Conservation (phyloP, 2,797 vertebrate genomes). For the Cuniculus paca region DNA sequence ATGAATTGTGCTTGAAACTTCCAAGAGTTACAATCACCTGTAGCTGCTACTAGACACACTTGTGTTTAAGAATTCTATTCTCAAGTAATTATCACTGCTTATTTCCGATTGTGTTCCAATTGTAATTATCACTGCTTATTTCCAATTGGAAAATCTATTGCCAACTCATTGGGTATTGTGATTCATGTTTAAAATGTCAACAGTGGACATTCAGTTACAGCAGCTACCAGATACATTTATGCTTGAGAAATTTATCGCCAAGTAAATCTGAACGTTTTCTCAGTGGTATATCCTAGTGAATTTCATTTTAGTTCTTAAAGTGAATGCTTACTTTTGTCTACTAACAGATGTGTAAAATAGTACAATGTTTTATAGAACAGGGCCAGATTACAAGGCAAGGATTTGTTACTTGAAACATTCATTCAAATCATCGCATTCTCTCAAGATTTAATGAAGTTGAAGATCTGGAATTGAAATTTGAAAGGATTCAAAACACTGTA, state of each 20-base stretch:
- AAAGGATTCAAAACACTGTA: constrained; percentile 18
- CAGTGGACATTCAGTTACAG: not conserved
- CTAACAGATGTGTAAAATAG: constrained; percentile 18
- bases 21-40: not conserved
- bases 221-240: not conserved
- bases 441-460: not conserved
- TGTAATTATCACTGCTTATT: constrained; percentile 2
- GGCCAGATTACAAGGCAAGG: not conserved
- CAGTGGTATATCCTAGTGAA: constrained; percentile 28
- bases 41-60: not conserved
- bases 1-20: constrained; percentile 42
- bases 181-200: constrained; percentile 53
- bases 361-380: not conserved
- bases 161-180: not conserved
- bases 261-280: not conserved
- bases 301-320: constrained; percentile 50
- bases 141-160: not conserved
- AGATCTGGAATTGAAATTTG: not conserved
- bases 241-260: not conserved
- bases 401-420: not conserved
- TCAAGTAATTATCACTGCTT: not conserved
- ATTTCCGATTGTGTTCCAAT: not conserved
- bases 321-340: constrained; percentile 7
- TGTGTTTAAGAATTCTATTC: constrained; percentile 20
- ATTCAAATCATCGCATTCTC: not conserved